phyloP scores from a whole-genome alignment of 1,140 invertebrate genomes.

The Lepeophtheirus salmonis region DNA sequence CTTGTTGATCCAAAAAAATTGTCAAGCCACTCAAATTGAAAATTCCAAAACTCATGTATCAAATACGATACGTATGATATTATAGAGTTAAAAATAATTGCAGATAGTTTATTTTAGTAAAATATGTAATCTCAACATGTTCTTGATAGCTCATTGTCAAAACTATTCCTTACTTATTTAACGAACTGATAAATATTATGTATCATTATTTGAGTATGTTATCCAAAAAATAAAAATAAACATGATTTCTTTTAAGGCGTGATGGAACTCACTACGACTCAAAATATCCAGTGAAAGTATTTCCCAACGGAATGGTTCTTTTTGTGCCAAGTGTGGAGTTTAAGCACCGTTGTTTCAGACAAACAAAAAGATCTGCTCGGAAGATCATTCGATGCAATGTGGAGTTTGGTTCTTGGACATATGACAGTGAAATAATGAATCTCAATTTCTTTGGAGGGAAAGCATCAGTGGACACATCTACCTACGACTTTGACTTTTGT shows the following conservation, averaged over 20 bases:
- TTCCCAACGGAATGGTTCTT: background rate
- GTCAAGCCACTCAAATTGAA: too few relatives aligned
- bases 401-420: background rate
- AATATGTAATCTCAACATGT: background rate
- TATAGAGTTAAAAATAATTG: too few relatives aligned
- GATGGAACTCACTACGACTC: background rate
- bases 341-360: background rate
- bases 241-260: background rate
- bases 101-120: too few relatives aligned
- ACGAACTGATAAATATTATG: too few relatives aligned
- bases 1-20: too few relatives aligned
- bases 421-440: background rate
- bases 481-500: background rate
- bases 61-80: too few relatives aligned
- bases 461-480: background rate
- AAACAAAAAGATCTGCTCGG: background rate
- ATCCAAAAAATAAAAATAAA: too few relatives aligned
- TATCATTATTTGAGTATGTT: too few relatives aligned
- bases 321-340: background rate
- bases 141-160: background rate
- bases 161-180: background rate
- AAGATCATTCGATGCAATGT: background rate
- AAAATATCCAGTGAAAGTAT: background rate
- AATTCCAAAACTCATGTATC: too few relatives aligned
- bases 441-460: background rate